Conservation (phyloP, 2,797 vertebrate species). For the Masticophis lateralis region DNA sequence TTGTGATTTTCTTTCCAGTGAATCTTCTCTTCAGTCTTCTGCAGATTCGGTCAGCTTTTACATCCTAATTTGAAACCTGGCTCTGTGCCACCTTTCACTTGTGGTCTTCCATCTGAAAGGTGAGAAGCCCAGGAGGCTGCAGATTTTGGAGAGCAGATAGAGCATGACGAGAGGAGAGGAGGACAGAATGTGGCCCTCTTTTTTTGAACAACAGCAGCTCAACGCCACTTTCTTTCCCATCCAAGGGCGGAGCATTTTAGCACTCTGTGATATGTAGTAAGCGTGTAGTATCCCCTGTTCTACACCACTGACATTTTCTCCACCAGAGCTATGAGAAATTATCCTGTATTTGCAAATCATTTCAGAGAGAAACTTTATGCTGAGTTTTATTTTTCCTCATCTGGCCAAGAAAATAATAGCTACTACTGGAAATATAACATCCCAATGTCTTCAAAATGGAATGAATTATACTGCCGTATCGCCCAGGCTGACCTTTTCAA, state of each 20-base stretch:
- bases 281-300: neutral
- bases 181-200: neutral
- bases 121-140: neutral
- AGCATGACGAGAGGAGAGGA: neutral
- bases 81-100: neutral
- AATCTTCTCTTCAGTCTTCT: neutral
- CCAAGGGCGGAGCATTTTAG: neutral
- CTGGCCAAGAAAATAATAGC: neutral
- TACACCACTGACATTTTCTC: neutral
- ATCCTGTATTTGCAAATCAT: neutral
- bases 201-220: neutral
- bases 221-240: neutral
- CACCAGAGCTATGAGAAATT: neutral
- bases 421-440: neutral
- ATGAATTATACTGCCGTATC: neutral
- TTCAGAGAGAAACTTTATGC: neutral
- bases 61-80: neutral
- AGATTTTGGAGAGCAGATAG: neutral
- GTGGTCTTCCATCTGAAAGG: neutral
- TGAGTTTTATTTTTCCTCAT: neutral
- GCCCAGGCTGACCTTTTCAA: slow-evolving; percentile 59
- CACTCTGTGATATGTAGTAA: neutral
- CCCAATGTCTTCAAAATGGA: neutral
- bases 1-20: neutral
- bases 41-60: neutral